phyloP scores from a whole-genome alignment of 2,888 invertebrate genomes.

The Agrochola lychnidis region DNA sequence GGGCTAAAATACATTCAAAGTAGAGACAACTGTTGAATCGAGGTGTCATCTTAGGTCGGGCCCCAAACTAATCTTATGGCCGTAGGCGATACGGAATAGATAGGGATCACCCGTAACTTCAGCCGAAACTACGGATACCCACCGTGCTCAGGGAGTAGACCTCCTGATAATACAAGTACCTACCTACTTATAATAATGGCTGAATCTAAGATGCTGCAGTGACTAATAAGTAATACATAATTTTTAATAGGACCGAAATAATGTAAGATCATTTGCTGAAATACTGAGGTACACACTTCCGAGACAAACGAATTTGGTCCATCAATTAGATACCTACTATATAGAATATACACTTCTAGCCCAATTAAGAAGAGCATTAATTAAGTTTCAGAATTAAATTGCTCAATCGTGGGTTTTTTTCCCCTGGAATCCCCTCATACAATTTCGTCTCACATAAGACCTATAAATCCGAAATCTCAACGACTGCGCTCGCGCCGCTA shows the following conservation, averaged over 20 bases:
- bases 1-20: too few relatives aligned
- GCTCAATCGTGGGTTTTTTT: background rate
- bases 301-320: background rate
- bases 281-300: background rate
- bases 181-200: background rate
- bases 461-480: conserved; percentile 53
- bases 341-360: background rate
- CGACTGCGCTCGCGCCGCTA: conserved; percentile 57
- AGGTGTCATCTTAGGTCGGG: too few relatives aligned
- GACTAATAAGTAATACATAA: background rate
- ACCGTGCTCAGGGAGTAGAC: too few relatives aligned
- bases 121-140: too few relatives aligned
- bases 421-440: background rate
- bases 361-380: background rate
- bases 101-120: too few relatives aligned
- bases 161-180: background rate
- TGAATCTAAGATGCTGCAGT: background rate
- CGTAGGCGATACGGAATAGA: too few relatives aligned
- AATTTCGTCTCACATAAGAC: conserved; percentile 35
- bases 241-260: background rate
- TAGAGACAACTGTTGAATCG: too few relatives aligned
- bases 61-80: too few relatives aligned
- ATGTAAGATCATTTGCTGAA: background rate
- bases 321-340: background rate
- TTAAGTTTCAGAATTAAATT: conserved; percentile 2